phyloP scores from a whole-genome alignment of 2,113 vertebrate genomes.

The Cricetomys ansorgei region DNA sequence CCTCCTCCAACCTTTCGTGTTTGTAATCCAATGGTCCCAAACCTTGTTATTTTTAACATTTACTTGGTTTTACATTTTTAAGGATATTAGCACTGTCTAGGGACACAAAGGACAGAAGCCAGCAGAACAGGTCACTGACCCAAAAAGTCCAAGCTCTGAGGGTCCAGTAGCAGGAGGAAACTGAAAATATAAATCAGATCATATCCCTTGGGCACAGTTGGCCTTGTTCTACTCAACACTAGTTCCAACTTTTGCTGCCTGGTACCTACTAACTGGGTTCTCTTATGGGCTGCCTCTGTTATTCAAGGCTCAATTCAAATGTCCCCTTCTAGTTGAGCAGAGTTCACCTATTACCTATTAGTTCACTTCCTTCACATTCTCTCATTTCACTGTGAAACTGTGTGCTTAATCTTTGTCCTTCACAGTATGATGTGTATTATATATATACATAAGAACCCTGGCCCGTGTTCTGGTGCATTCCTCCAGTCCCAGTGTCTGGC shows the following conservation, averaged over 20 bases:
- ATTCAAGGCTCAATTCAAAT: neutral
- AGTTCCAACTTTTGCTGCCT: neutral
- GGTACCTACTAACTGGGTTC: neutral
- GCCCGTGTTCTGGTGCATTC: conserved; percentile 4
- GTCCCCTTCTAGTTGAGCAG: neutral
- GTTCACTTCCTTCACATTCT: neutral
- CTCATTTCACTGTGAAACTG: neutral
- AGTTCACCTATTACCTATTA: no score
- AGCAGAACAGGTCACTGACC: neutral
- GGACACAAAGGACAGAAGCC: neutral
- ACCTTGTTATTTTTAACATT: conserved; percentile 33
- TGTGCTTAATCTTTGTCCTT: neutral
- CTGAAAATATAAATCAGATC: conserved; percentile 73
- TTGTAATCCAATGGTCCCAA: neutral
- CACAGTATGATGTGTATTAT: neutral
- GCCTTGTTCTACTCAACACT: conserved; percentile 59
- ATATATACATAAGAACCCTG: neutral
- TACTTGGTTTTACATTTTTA: conserved; percentile 35
- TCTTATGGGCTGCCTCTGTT: neutral
- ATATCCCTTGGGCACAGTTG: conserved; percentile 56
- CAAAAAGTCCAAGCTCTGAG: conserved; percentile 27
- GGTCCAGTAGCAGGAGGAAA: conserved; percentile 1
- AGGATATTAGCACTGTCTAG: conserved; percentile 37
- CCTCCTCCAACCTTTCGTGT: neutral
- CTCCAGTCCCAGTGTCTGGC: neutral